These are phyloP conservation scores for Hyposoter dolosus DNA, from an alignment of 2,888 invertebrate genomes.

Conservation along the genomic window DNA sequence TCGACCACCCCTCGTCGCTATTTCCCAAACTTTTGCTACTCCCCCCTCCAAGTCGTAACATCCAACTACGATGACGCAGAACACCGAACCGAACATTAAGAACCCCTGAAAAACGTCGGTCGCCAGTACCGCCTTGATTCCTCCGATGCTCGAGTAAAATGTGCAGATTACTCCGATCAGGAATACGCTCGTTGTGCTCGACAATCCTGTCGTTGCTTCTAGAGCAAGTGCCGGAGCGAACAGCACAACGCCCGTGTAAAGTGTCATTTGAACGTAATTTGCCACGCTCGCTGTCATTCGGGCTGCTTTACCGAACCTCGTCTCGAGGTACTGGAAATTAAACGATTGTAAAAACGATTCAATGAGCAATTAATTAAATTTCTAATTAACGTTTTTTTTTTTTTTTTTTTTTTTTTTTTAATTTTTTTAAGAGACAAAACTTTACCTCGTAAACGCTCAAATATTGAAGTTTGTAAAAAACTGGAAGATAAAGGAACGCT, in stretches of 20 bases:
- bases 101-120: conserved; percentile 94
- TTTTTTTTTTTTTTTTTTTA: not conserved
- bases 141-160: conserved; percentile 94
- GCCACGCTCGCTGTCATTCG: conserved; percentile 86
- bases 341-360: not conserved
- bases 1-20: conserved; percentile 89
- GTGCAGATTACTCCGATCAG: conserved; percentile 90
- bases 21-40: conserved; percentile 89
- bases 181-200: conserved; percentile 84
- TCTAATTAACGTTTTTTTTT: not conserved
- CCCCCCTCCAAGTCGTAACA: conserved; percentile 89
- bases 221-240: conserved; percentile 89
- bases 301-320: conserved; percentile 86
- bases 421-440: not conserved
- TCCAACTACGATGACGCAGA: conserved; percentile 91
- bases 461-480: conserved; percentile 93
- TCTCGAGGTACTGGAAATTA: conserved; percentile 88
- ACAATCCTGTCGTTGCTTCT: conserved; percentile 86
- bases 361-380: not conserved
- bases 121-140: conserved; percentile 95
- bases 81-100: conserved; percentile 93
- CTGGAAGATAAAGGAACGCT: conserved; percentile 93
- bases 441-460: conserved; percentile 94
- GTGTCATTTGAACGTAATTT: conserved; percentile 87
- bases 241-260: conserved; percentile 87